Conservation (phyloP, 1,140 invertebrate species). For the Drosophila lacteicornis region DNA sequence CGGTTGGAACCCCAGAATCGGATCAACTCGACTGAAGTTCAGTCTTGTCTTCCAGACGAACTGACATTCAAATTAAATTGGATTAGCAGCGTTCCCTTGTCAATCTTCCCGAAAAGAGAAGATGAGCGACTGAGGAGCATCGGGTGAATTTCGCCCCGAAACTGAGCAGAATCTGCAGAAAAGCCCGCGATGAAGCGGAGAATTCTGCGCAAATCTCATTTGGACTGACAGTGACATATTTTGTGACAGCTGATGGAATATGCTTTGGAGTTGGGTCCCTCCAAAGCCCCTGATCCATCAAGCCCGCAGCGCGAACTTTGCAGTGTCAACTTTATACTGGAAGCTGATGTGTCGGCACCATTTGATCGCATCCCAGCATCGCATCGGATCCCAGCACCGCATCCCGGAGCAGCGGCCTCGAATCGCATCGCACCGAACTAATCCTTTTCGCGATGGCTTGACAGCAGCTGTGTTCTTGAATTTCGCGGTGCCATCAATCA, state of each 20-base stretch:
- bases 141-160: conserved; percentile 37
- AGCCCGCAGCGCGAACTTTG: conserved; percentile 48
- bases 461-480: conserved; percentile 83
- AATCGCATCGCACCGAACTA: conserved; percentile 56
- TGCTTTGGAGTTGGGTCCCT: conserved; percentile 69
- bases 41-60: conserved; percentile 81
- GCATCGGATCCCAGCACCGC: conserved; percentile 2
- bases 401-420: conserved; percentile 7
- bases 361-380: conserved; percentile 66
- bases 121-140: conserved; percentile 12
- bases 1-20: conserved; percentile 30
- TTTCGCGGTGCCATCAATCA: conserved; percentile 85
- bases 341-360: conserved; percentile 77
- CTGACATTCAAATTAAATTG: conserved; percentile 84
- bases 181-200: conserved; percentile 6
- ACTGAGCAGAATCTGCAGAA: conserved; percentile 40
- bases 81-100: conserved; percentile 84
- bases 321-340: conserved; percentile 81
- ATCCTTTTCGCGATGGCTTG: conserved; percentile 85
- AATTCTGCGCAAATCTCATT: conserved; percentile 76
- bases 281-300: conserved; percentile 66
- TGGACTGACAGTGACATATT: conserved; percentile 83
- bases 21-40: conserved; percentile 52
- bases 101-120: conserved; percentile 69
- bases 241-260: conserved; percentile 84